A percentile compares a stretch with the other conserved stretches of the same genome.
Evolutionary conservation across 2,113 vertebrate genomes (phyloP).

Genomic region (Alethe diademata): DNA sequence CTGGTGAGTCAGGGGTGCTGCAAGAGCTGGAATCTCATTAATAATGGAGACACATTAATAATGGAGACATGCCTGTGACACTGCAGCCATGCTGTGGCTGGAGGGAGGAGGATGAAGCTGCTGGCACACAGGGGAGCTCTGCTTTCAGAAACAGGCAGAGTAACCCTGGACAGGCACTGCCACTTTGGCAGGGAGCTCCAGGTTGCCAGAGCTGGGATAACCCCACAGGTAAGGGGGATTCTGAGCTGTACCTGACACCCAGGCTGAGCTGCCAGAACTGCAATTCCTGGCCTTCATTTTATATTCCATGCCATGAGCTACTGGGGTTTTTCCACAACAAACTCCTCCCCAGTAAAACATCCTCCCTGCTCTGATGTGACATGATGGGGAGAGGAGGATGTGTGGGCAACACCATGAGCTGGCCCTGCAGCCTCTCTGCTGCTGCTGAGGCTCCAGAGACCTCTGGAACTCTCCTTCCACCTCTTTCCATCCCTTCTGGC

Average conservation of each 20-base stretch:
- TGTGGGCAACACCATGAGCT: not conserved
- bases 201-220: fast-evolving
- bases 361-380: not conserved
- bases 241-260: not conserved
- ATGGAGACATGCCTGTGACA: not conserved
- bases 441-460: not conserved
- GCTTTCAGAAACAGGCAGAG: not conserved
- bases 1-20: not conserved
- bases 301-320: not conserved
- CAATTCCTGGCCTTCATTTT: not conserved
- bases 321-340: not conserved
- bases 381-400: not conserved
- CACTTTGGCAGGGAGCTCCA: not conserved
- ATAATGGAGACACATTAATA: not conserved
- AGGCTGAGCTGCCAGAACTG: not conserved
- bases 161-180: fast-evolving
- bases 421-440: not conserved
- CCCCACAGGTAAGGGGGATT: fast-evolving
- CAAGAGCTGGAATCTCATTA: not conserved
- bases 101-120: not conserved
- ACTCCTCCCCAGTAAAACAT: not conserved
- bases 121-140: not conserved
- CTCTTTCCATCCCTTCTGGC: not conserved
- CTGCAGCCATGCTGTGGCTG: not conserved
- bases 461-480: not conserved